Base-by-base conservation (phyloP, 2,113 vertebrate genomes). In the Elgaria multicarinata region DNA sequence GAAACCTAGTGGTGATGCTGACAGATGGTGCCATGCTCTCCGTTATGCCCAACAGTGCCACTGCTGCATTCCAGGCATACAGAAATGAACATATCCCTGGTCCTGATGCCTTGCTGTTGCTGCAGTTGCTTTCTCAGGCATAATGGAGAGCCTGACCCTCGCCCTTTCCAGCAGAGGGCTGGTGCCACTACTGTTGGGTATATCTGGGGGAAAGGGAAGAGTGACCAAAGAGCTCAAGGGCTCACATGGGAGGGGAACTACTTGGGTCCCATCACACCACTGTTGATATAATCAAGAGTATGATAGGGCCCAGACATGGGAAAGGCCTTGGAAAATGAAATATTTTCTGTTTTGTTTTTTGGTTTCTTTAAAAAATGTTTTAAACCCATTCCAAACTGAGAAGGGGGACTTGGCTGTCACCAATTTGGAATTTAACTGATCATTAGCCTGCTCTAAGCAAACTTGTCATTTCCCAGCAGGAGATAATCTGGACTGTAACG, bases 391-490 rank as follows among this genome's bases (percentile, higher is more conserved):
- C 67, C 50, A 55, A 36, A 16, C 28, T 64, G 74, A 66, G 16
- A 46, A 5, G 36, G 28, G 31, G 28, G 67, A 36, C 28, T 44
- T 77, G 39, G 39, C 28, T 86, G 46, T 39, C 72, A 58, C 74
- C 66, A 76, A 86, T 24, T 67, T 67, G 42, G 62, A 87, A 66
- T 58, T 78, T 31, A 67, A 36, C 64, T 78, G 31, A 66, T 87
- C 66, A 87, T 87, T 87, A 67, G 16, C 39, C 58, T n/a, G 50
- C 10, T 66, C 86, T 67, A 87, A 87, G 39, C 42, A 66, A 87
- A 78, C 75, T 67, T 67, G 44, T 78, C 62, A 79, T 87, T 79
- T 87, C 62, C 33, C 42, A 79, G 33, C 33, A 87, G 42, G 76
- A 78, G 74, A 79, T 87, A 53, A 50, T 87, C 76, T 67, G 77